Conservation (phyloP, 2,888 invertebrate genomes). For the Glyphotaelius pellucidus region DNA sequence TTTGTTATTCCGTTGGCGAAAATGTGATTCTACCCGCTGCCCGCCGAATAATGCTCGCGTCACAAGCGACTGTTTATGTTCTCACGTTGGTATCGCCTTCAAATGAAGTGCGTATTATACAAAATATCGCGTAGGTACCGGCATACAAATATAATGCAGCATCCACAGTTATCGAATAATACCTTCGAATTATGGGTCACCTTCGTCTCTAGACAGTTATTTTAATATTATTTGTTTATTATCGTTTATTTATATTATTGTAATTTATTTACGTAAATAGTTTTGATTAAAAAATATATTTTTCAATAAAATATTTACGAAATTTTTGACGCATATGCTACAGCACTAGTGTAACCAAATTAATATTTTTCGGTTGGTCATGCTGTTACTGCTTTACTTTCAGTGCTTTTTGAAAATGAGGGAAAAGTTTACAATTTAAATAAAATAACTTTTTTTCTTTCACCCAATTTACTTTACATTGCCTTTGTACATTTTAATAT, state of each 20-base stretch:
- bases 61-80: conserved; percentile 16
- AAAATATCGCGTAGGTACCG: not conserved
- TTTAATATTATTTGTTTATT: not conserved
- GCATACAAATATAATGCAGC: not conserved
- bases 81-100: conserved; percentile 57
- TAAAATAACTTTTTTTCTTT: not conserved
- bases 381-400: not conserved
- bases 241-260: too few relatives aligned
- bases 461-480: not conserved
- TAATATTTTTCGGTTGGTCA: not conserved
- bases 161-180: not conserved
- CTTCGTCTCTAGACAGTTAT: not conserved
- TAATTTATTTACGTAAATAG: not conserved
- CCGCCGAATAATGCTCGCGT: conserved; percentile 58
- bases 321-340: not conserved
- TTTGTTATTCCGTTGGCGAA: conserved; percentile 58
- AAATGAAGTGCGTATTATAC: not conserved
- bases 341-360: not conserved
- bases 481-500: not conserved
- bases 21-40: conserved; percentile 49
- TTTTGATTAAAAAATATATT: not conserved
- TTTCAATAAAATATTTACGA: not conserved
- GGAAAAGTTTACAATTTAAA: not conserved
- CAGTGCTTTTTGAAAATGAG: not conserved
- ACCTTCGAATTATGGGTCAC: not conserved